Percentiles rank a stretch among this genome's conserved stretches.
These are phyloP conservation scores for Varanus salvator DNA, from an alignment of 2,113 vertebrate species.

Conservation along the genomic window DNA sequence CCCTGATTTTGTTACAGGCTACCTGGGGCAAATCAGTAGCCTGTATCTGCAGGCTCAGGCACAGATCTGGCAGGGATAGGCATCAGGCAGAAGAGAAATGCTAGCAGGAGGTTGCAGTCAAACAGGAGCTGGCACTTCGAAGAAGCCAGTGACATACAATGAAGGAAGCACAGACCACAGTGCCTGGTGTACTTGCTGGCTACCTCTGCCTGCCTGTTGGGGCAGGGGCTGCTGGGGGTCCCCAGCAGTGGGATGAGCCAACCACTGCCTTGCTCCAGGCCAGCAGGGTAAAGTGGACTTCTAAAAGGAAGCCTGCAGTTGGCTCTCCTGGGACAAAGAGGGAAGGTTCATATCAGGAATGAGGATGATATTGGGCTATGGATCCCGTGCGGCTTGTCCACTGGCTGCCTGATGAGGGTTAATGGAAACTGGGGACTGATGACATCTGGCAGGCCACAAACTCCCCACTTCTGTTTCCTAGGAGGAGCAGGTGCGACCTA, in stretches of 20 bases:
- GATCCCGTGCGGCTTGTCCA: too few species aligned
- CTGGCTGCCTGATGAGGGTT: too few species aligned
- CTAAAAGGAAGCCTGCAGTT: background rate
- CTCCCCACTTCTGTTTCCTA: background rate
- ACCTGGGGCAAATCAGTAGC: background rate
- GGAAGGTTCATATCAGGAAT: background rate
- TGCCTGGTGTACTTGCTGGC: fast-evolving
- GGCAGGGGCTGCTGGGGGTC: background rate
- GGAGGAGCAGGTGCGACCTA: background rate
- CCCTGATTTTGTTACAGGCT: background rate
- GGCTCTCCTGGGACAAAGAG: background rate
- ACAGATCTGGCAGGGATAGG: background rate
- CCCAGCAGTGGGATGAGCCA: background rate
- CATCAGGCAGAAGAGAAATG: background rate
- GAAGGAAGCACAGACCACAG: background rate
- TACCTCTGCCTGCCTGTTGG: background rate
- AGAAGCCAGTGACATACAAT: background rate
- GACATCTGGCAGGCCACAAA: background rate
- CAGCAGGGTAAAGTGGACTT: background rate
- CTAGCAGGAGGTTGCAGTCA: background rate
- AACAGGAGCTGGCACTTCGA: background rate
- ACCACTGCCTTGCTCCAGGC: background rate
- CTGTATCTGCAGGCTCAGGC: background rate
- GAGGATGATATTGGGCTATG: too few species aligned
- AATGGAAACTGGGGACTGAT: too few species aligned